phyloP scores from a whole-genome alignment of 2,797 vertebrate species.

The Arctocebus calabarensis region DNA sequence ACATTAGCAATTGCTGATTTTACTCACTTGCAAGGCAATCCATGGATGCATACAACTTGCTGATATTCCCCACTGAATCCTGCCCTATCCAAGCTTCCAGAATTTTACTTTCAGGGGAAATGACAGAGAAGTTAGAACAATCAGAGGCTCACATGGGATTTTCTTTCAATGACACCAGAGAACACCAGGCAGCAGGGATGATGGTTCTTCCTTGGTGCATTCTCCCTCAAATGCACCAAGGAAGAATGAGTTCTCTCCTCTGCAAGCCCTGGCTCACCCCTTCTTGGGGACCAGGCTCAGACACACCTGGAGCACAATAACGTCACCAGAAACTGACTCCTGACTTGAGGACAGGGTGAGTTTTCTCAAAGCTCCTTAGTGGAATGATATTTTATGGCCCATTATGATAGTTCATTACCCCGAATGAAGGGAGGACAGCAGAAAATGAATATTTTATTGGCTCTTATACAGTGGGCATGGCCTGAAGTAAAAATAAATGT shows the following conservation, averaged over 20 bases:
- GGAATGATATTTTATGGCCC: slow-evolving; percentile 44
- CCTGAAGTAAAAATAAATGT: slow-evolving; percentile 82
- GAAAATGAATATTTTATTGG: slow-evolving; percentile 81
- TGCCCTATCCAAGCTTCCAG: not conserved
- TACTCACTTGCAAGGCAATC: not conserved
- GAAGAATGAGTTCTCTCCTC: no score
- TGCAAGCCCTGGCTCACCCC: not conserved
- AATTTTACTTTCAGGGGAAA: not conserved
- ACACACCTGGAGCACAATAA: not conserved
- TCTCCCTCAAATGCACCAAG: not conserved
- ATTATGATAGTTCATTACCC: slow-evolving; percentile 65
- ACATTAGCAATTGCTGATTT: not conserved
- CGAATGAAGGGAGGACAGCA: slow-evolving; percentile 44
- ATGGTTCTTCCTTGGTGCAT: accelerated
- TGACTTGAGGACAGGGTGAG: not conserved
- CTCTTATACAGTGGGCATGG: slow-evolving; percentile 55
- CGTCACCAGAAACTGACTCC: not conserved
- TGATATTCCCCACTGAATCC: not conserved
- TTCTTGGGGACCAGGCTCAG: not conserved
- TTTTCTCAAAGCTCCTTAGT: slow-evolving; percentile 48
- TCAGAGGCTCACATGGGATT: not conserved
- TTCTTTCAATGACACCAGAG: not conserved
- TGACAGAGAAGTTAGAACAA: not conserved
- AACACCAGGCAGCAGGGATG: not conserved
- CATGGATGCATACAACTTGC: not conserved